phyloP scores from a whole-genome alignment of 2,888 invertebrate genomes.

The Nebria salina region DNA sequence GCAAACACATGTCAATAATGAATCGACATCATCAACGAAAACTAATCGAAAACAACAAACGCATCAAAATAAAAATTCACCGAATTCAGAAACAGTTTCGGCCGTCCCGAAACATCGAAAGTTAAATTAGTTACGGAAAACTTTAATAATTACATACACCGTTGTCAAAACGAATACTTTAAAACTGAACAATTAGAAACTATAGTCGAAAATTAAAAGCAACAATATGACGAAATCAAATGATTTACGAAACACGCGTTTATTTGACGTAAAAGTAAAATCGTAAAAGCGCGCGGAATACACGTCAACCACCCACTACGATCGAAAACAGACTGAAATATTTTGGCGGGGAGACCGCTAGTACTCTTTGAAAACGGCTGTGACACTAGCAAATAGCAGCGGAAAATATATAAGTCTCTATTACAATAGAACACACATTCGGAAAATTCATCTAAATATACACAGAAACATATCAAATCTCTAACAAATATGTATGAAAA shows the following conservation, averaged over 20 bases:
- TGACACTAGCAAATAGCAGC: background rate
- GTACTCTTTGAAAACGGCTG: slow-evolving; percentile 8
- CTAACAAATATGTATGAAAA: too few relatives aligned
- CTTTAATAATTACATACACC: slow-evolving; percentile 31
- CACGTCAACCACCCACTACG: slow-evolving; percentile 39
- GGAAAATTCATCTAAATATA: background rate
- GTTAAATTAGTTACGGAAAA: slow-evolving; percentile 39
- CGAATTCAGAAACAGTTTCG: background rate
- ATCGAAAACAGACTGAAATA: slow-evolving; percentile 41
- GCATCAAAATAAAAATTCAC: background rate
- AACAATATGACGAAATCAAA: background rate
- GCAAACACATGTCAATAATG: background rate
- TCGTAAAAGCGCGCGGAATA: slow-evolving; percentile 41
- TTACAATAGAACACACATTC: background rate
- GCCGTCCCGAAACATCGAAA: slow-evolving; percentile 18
- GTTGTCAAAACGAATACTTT: background rate
- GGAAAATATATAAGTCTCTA: background rate
- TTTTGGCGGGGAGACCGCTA: slow-evolving; percentile 36
- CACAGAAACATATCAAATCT: too few relatives aligned
- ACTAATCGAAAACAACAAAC: background rate
- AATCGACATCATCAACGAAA: slow-evolving; percentile 11
- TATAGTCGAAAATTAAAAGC: background rate
- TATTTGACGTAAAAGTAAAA: slow-evolving; percentile 36
- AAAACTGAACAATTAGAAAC: background rate
- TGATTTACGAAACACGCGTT: slow-evolving; percentile 17